These are phyloP conservation scores for Phaethon lepturus DNA, from an alignment of 2,113 vertebrate genomes.

Conservation along the genomic window DNA sequence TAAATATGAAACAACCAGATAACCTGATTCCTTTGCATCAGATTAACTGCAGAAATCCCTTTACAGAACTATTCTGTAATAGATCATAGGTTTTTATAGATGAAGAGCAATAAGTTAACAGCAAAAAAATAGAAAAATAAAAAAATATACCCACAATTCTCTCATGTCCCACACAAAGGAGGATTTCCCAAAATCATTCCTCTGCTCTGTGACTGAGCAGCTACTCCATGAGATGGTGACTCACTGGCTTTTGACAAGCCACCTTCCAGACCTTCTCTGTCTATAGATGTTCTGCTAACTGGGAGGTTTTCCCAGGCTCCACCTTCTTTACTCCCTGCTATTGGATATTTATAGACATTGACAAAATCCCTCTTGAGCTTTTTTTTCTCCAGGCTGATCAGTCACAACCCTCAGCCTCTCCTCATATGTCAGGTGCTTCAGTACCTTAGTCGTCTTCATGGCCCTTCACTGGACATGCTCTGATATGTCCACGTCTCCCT, in stretches of 20 bases:
- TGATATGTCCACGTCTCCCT: fast-evolving
- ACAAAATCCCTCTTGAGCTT: background rate
- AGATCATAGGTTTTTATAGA: background rate
- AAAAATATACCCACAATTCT: background rate
- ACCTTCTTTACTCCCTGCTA: background rate
- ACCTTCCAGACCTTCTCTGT: background rate
- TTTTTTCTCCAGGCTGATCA: background rate
- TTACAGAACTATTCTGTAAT: background rate
- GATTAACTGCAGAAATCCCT: background rate
- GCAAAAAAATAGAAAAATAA: background rate
- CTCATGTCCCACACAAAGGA: background rate
- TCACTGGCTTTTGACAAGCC: background rate
- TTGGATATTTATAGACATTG: background rate
- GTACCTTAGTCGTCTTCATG: background rate
- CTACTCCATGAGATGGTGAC: background rate
- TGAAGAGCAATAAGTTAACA: background rate
- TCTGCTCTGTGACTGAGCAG: background rate
- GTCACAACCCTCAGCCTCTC: background rate
- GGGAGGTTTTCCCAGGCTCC: background rate
- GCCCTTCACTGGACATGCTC: background rate
- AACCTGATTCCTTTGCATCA: background rate
- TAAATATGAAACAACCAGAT: background rate
- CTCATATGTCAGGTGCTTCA: background rate
- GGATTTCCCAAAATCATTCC: background rate
- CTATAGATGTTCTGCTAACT: background rate